Conservation (phyloP, 2,797 vertebrate species). For the Aulostomus chinensis region DNA sequence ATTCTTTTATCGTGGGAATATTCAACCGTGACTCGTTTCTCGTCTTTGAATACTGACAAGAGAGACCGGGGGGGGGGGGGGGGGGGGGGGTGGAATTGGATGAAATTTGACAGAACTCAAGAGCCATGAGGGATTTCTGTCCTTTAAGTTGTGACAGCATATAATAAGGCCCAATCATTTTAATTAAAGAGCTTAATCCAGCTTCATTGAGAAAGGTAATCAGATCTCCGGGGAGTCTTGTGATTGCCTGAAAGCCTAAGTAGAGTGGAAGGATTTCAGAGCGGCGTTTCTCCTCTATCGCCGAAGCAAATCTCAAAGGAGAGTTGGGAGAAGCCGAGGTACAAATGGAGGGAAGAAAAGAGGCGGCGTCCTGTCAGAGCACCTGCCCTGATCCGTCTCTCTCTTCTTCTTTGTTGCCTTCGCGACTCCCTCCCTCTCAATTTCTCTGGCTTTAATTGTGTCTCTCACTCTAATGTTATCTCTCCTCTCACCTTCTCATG, state of each 20-base stretch:
- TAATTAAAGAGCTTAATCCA: conserved; percentile 83
- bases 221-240: conserved; percentile 68
- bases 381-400: conserved; percentile 22
- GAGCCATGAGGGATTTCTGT: conserved; percentile 73
- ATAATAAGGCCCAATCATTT: conserved; percentile 75
- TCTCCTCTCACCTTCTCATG: conserved; percentile 33
- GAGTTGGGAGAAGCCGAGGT: conserved; percentile 14
- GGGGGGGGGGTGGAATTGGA: conserved; percentile 15
- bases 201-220: conserved; percentile 72
- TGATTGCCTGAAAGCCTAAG: conserved; percentile 70
- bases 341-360: conserved; percentile 22
- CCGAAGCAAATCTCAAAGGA: conserved; percentile 26
- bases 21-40: conserved; percentile 40
- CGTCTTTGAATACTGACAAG: conserved; percentile 45
- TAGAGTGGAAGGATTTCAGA: conserved; percentile 66
- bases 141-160: conserved; percentile 70
- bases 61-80: neutral
- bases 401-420: conserved; percentile 44
- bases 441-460: conserved; percentile 47
- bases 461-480: conserved; percentile 49
- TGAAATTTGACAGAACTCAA: conserved; percentile 56
- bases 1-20: conserved; percentile 26
- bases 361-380: conserved; percentile 23
- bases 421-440: conserved; percentile 38
- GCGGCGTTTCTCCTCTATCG: conserved; percentile 27